Conservation (phyloP, 1,140 invertebrate genomes). For the Pristionchus pacificus region DNA sequence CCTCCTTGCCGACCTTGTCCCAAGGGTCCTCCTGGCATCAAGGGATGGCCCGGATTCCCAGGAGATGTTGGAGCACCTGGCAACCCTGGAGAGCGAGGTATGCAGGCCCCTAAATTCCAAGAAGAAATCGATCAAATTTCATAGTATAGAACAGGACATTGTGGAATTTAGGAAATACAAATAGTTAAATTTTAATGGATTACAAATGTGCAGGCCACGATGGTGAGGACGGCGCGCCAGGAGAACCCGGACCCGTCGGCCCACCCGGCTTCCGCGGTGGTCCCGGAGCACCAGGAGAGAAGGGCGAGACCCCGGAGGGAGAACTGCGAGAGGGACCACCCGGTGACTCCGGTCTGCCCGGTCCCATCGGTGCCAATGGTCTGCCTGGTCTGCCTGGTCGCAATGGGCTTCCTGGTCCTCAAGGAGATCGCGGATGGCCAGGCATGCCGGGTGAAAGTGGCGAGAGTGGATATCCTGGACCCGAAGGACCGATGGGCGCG, state of each 20-base stretch:
- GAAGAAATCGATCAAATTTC: neutral
- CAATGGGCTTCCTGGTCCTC: conserved; percentile 53
- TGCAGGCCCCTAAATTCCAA: neutral
- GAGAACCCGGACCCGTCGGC: conserved; percentile 50
- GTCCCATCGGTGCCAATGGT: conserved; percentile 53
- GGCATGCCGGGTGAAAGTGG: conserved; percentile 46
- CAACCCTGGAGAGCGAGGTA: conserved; percentile 31
- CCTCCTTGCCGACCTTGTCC: conserved; percentile 55
- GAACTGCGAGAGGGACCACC: conserved; percentile 55
- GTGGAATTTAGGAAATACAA: no score
- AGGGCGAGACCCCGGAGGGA: conserved; percentile 54
- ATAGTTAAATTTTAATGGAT: neutral
- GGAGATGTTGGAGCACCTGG: conserved; percentile 51
- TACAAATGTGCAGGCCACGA: conserved; percentile 39
- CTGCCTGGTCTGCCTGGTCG: conserved; percentile 55
- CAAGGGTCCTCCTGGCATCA: conserved; percentile 56
- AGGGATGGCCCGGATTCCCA: conserved; percentile 56
- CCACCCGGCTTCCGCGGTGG: conserved; percentile 48
- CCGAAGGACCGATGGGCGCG: conserved; percentile 49
- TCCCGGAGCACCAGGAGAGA: conserved; percentile 56
- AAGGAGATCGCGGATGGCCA: conserved; percentile 54
- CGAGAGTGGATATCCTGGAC: conserved; percentile 54
- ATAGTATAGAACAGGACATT: conserved; percentile 13
- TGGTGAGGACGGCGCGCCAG: conserved; percentile 53
- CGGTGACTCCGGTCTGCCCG: conserved; percentile 50